A percentile compares a stretch with the other conserved stretches of the same genome.
These are phyloP conservation scores for Timandra comae DNA, from an alignment of 2,888 invertebrate genomes.

Conservation along the genomic window DNA sequence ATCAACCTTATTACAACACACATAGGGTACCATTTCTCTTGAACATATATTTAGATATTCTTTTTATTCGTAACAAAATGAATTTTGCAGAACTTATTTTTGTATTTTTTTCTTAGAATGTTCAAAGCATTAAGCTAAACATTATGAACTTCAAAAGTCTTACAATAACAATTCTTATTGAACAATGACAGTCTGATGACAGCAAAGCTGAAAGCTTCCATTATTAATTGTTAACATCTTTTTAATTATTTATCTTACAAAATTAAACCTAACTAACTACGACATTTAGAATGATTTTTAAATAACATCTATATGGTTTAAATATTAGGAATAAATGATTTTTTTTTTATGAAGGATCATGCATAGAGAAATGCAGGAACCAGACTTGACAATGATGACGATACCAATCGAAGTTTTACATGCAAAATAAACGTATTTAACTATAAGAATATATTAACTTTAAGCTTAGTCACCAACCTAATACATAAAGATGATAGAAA, in stretches of 20 bases:
- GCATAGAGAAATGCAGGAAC: conserved; percentile 48
- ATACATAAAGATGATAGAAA: conserved; percentile 31
- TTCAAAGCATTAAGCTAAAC: not conserved
- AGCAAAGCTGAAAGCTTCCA: conserved; percentile 32
- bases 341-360: conserved; percentile 47
- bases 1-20: conserved; percentile 4
- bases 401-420: conserved; percentile 34
- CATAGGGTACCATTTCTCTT: not conserved
- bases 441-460: conserved; percentile 24
- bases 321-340: conserved; percentile 27
- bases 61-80: too few relatives aligned
- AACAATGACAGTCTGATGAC: conserved; percentile 26
- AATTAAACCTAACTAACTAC: conserved; percentile 24
- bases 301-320: conserved; percentile 34
- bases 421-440: conserved; percentile 39
- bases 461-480: conserved; percentile 24
- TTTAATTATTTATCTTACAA: too few relatives aligned
- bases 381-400: conserved; percentile 43
- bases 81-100: too few relatives aligned
- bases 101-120: not conserved
- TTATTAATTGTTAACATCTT: conserved; percentile 7
- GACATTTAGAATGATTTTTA: conserved; percentile 29
- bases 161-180: conserved; percentile 27
- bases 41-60: too few relatives aligned
- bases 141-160: conserved; percentile 26